phyloP scores from a whole-genome alignment of 1,140 invertebrate species.

The Drosophila malerkotliana region DNA sequence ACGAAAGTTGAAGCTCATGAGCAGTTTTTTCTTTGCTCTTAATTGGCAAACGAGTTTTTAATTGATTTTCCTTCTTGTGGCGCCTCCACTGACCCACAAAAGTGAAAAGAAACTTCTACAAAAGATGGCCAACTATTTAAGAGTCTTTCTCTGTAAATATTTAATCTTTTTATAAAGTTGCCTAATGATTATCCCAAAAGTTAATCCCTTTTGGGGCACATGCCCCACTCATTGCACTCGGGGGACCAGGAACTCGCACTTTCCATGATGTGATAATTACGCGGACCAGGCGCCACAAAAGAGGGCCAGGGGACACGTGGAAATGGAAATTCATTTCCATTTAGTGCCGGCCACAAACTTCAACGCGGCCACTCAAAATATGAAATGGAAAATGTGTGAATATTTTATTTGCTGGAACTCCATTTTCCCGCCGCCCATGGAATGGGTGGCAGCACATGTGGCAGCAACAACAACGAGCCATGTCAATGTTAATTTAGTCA shows the following conservation, averaged over 20 bases:
- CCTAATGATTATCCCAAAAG: conserved; percentile 20
- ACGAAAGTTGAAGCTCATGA: conserved; percentile 43
- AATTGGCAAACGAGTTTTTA: conserved; percentile 53
- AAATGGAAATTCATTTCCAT: conserved; percentile 77
- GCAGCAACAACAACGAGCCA: conserved; percentile 52
- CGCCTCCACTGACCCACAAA: conserved; percentile 46
- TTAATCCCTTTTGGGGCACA: conserved; percentile 53
- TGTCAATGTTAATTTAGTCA: conserved; percentile 83
- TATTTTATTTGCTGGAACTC: conserved; percentile 68
- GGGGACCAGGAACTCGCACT: conserved; percentile 42
- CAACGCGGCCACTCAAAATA: conserved; percentile 70
- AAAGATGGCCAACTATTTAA: no score
- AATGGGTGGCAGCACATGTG: conserved; percentile 64
- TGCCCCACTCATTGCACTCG: conserved; percentile 58
- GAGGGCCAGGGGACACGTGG: conserved; percentile 41
- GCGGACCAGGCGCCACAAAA: conserved; percentile 56
- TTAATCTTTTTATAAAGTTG: neutral
- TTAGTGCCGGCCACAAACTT: conserved; percentile 60
- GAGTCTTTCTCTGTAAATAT: neutral
- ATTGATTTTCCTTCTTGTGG: conserved; percentile 51
- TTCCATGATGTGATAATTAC: conserved; percentile 77
- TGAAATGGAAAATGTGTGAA: conserved; percentile 79
- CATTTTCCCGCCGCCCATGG: conserved; percentile 6
- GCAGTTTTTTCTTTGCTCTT: conserved; percentile 16
- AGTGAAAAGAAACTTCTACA: conserved; percentile 20